These are phyloP conservation scores for Melanotaenia maccullochi DNA, from an alignment of 2,797 vertebrate species.

Conservation along the genomic window DNA sequence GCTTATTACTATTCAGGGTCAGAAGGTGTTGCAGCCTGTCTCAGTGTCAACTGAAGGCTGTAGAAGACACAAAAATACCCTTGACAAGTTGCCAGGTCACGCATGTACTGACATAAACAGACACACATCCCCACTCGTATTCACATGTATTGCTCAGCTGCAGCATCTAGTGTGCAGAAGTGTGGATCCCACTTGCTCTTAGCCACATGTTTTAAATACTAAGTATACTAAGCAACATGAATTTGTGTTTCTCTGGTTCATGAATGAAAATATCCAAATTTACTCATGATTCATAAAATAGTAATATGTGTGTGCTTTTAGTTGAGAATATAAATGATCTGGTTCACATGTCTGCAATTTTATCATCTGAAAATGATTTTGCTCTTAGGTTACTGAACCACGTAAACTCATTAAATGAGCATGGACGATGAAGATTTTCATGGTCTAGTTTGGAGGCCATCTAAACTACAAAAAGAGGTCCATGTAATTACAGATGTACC, in stretches of 20 bases:
- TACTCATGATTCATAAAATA: background rate
- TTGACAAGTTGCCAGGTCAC: conserved; percentile 55
- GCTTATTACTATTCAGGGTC: conserved; percentile 48
- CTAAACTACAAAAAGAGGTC: conserved; percentile 21
- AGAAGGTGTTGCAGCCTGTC: conserved; percentile 43
- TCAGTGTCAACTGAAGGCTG: conserved; percentile 33
- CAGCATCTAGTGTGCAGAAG: conserved; percentile 20
- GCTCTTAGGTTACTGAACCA: conserved; percentile 22
- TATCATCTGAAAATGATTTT: conserved; percentile 12
- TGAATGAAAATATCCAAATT: conserved; percentile 5
- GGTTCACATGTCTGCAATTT: conserved; percentile 4
- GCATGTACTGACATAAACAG: conserved; percentile 47
- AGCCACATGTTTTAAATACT: conserved; percentile 11
- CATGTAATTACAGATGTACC: conserved; percentile 27
- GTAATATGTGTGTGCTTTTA: background rate
- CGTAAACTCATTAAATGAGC: conserved; percentile 12
- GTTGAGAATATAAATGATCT: conserved; percentile 9
- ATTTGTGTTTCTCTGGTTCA: background rate
- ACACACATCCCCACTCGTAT: conserved; percentile 21
- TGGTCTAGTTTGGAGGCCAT: conserved; percentile 26
- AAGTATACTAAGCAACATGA: conserved; percentile 6
- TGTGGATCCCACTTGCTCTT: conserved; percentile 11
- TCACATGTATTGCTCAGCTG: conserved; percentile 39
- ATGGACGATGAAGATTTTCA: conserved; percentile 21
- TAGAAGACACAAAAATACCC: conserved; percentile 48